Conservation (phyloP, 1,140 invertebrate species). For the Drosophila virilis region DNA sequence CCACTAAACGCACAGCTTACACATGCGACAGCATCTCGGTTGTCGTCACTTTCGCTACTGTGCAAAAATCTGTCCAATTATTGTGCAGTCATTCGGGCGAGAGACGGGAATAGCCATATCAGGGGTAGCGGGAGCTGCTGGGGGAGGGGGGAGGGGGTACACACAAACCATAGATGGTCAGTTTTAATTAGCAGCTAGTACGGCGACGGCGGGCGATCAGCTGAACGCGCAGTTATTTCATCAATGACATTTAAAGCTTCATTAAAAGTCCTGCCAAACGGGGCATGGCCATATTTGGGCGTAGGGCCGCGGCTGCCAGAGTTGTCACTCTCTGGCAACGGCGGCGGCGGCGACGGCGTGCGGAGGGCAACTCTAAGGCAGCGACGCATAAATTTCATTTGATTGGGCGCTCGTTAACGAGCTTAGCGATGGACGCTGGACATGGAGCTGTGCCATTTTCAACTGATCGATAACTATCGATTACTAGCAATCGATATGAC, state of each 20-base stretch:
- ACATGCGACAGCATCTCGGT: background rate
- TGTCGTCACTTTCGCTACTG: constrained; percentile 71
- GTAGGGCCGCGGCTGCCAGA: constrained; percentile 17
- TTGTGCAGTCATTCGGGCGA: constrained; percentile 17
- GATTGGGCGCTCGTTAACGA: constrained; percentile 69
- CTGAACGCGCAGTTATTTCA: constrained; percentile 70
- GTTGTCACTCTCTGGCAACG: constrained; percentile 15
- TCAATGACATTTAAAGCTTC: constrained; percentile 83
- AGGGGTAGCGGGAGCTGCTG: too few relatives aligned
- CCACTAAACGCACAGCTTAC: background rate
- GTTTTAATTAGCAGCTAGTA: constrained; percentile 72
- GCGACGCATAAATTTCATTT: constrained; percentile 76
- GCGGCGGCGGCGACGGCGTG: constrained; percentile 1
- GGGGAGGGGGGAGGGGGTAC: background rate
- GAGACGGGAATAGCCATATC: background rate
- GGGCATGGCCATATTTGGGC: constrained; percentile 74
- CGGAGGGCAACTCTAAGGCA: constrained; percentile 59
- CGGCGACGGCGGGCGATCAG: constrained; percentile 27
- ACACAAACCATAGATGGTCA: constrained; percentile 60
- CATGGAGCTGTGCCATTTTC: background rate
- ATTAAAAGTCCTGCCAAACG: constrained; percentile 80
- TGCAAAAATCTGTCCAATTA: constrained; percentile 69
- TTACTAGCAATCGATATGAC: background rate
- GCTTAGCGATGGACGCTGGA: constrained; percentile 48
- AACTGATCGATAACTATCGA: constrained; percentile 1